Evolutionary conservation across 2,113 vertebrate genomes (phyloP).

Genomic region (Ceuthmochares aereus): DNA sequence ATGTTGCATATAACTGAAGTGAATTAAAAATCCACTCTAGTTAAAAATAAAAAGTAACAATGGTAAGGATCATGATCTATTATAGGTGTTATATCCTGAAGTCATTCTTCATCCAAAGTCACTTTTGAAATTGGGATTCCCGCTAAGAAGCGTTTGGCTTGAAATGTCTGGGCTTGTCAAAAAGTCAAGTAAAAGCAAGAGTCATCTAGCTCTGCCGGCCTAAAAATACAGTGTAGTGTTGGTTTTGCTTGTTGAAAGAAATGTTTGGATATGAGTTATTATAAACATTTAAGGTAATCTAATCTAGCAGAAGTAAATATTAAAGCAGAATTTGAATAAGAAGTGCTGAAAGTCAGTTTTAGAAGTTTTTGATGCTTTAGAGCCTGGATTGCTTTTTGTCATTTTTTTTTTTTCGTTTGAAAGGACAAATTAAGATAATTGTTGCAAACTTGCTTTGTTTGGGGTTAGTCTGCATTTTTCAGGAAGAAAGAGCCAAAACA

Average conservation of each 20-base stretch:
- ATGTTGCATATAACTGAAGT: constrained; percentile 45
- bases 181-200: neutral
- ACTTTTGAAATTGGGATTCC: neutral
- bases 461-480: neutral
- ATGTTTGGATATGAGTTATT: neutral
- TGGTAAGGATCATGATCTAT: neutral
- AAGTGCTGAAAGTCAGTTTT: neutral
- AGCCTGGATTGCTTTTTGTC: neutral
- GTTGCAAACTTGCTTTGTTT: neutral
- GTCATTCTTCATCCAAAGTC: constrained; percentile 5
- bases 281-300: neutral
- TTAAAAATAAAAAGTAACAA: constrained; percentile 23
- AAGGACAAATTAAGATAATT: neutral
- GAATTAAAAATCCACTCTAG: constrained; percentile 30
- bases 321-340: neutral
- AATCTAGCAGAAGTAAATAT: neutral
- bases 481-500: neutral
- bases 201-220: neutral
- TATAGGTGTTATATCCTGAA: neutral
- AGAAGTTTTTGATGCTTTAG: neutral
- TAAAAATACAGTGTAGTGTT: neutral
- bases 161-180: neutral
- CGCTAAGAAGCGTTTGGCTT: neutral
- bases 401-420: neutral
- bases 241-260: neutral